phyloP scores from a whole-genome alignment of 1,140 invertebrate genomes.

The Penaeus japonicus region DNA sequence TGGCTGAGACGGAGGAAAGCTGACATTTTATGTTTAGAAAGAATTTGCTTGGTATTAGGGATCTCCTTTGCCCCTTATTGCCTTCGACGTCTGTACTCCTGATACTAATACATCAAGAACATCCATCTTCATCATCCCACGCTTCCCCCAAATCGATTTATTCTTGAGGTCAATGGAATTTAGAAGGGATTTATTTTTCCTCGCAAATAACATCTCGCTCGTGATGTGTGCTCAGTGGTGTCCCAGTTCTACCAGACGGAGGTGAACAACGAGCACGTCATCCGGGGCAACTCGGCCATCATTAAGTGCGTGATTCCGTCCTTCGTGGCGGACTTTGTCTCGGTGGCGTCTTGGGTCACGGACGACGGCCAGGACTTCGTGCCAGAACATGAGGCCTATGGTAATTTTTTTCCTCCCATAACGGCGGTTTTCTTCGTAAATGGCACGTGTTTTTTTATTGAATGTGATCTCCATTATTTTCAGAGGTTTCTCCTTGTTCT shows the following conservation, averaged over 20 bases:
- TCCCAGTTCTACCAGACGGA: constrained; percentile 82
- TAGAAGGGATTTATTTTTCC: no score
- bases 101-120: no score
- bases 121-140: no score
- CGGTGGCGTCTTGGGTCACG: constrained; percentile 81
- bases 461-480: neutral
- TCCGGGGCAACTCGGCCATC: constrained; percentile 84
- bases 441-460: neutral
- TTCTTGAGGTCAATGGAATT: no score
- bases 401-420: constrained; percentile 13
- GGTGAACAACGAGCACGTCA: constrained; percentile 86
- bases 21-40: no score
- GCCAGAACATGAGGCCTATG: constrained; percentile 22
- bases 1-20: no score
- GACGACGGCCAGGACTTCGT: constrained; percentile 71
- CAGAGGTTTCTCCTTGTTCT: neutral
- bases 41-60: no score
- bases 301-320: constrained; percentile 88
- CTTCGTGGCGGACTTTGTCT: constrained; percentile 86
- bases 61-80: no score
- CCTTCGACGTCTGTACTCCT: no score
- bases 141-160: no score
- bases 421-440: neutral
- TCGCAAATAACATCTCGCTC: neutral
- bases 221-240: constrained; percentile 72